Evolutionary conservation across 2,113 vertebrate genomes (phyloP).

Genomic region (Sinocyclocheilus grahami): DNA sequence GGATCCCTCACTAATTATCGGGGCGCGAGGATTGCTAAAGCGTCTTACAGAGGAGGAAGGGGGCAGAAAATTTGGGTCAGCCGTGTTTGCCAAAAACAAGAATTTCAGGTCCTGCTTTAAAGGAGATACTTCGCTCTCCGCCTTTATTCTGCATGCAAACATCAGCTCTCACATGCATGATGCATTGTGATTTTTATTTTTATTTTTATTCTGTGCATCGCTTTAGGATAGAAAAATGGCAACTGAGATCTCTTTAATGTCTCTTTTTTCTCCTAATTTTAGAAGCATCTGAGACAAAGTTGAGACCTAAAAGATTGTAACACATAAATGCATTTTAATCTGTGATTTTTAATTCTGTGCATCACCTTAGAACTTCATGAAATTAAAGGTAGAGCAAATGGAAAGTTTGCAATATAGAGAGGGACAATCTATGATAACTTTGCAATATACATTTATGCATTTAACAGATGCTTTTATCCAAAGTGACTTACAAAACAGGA

Average conservation of each 20-base stretch:
- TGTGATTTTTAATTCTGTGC: too few relatives aligned
- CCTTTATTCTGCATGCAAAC: not conserved
- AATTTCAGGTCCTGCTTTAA: constrained; percentile 76
- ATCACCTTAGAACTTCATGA: too few relatives aligned
- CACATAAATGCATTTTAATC: not conserved
- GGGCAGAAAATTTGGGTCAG: constrained; percentile 79
- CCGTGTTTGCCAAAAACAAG: constrained; percentile 73
- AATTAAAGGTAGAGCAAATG: not conserved
- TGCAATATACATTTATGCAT: not conserved
- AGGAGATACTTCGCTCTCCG: constrained; percentile 55
- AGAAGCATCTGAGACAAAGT: not conserved
- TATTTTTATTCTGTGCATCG: not conserved
- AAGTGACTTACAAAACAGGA: too few relatives aligned
- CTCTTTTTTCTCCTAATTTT: not conserved
- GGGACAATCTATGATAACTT: not conserved
- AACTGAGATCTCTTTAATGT: not conserved
- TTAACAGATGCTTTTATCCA: not conserved
- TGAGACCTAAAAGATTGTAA: not conserved
- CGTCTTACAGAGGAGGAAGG: constrained; percentile 72
- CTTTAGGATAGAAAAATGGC: not conserved
- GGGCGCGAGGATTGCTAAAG: constrained; percentile 68
- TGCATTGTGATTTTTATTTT: not conserved
- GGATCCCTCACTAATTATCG: constrained; percentile 80
- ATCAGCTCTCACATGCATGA: not conserved
- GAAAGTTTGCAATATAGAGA: not conserved